Evolutionary conservation across 2,113 vertebrate species (phyloP).

Genomic region (Ictidomys tridecemlineatus): DNA sequence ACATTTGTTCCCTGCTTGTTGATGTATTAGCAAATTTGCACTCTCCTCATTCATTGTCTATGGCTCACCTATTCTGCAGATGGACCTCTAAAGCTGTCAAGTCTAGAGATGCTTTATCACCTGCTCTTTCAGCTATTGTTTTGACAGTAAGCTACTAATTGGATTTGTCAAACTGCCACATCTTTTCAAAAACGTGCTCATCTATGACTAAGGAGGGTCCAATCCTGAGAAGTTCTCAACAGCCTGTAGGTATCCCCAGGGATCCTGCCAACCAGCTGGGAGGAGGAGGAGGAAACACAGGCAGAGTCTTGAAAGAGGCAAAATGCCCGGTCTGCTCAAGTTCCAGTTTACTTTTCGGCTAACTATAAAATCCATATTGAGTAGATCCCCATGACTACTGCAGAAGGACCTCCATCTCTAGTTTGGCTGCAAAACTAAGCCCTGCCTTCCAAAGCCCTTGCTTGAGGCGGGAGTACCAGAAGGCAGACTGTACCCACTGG

Average conservation of each 20-base stretch:
- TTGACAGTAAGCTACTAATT: not conserved
- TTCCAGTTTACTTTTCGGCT: not conserved
- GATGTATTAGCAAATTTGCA: not conserved
- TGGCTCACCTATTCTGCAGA: slow-evolving; percentile 1
- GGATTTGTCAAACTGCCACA: not conserved
- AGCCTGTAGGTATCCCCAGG: not conserved
- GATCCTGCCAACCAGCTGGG: not conserved
- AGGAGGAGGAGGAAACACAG: not conserved
- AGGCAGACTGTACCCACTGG: slow-evolving; percentile 23
- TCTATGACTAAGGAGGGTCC: not conserved
- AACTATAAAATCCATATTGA: not conserved
- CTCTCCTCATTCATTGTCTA: not conserved
- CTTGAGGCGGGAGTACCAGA: slow-evolving; percentile 32
- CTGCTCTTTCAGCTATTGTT: not conserved
- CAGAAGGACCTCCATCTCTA: not conserved
- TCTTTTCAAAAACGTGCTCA: not conserved
- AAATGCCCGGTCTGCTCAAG: not conserved
- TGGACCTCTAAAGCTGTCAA: not conserved
- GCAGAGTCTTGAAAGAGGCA: not conserved
- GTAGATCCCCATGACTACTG: not conserved
- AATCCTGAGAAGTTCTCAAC: not conserved
- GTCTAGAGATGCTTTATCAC: not conserved
- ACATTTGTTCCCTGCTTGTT: not conserved
- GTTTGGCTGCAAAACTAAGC: slow-evolving; percentile 41
- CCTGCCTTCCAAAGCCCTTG: slow-evolving; percentile 52